These are phyloP conservation scores for Leptodactylus fuscus DNA, from an alignment of 2,113 vertebrate genomes.

Conservation along the genomic window DNA sequence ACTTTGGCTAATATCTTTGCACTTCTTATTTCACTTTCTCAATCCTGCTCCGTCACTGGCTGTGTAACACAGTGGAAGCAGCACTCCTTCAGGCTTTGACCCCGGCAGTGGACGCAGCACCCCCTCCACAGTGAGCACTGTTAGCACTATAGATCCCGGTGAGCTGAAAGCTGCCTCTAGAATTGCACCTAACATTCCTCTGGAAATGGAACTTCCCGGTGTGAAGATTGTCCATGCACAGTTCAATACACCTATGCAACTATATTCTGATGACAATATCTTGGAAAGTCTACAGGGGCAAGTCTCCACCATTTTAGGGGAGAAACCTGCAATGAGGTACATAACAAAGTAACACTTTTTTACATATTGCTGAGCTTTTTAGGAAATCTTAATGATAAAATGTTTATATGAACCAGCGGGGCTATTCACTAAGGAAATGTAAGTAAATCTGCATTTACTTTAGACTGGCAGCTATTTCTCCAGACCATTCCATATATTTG, in stretches of 20 bases:
- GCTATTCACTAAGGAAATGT: no score
- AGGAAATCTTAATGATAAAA: not conserved
- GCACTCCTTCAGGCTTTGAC: constrained; percentile 76
- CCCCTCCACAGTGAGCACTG: constrained; percentile 74
- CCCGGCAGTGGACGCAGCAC: constrained; percentile 76
- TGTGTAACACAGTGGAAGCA: constrained; percentile 75
- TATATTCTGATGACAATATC: constrained; percentile 85
- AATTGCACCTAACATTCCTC: constrained; percentile 81
- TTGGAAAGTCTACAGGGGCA: constrained; percentile 83
- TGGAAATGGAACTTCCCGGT: constrained; percentile 82
- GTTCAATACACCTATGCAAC: constrained; percentile 83
- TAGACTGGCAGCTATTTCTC: no score
- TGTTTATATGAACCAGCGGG: not conserved
- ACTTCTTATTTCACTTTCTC: constrained; percentile 42
- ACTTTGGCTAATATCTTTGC: constrained; percentile 64
- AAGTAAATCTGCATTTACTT: no score
- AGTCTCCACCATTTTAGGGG: constrained; percentile 82
- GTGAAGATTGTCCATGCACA: constrained; percentile 83
- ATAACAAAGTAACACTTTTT: not conserved
- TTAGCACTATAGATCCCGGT: constrained; percentile 78
- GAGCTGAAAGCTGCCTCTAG: constrained; percentile 79
- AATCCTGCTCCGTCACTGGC: constrained; percentile 36
- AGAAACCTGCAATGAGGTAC: constrained; percentile 76
- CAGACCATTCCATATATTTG: no score
- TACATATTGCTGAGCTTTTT: not conserved